Evolutionary conservation across 1,140 invertebrate genomes (phyloP), one percentile per base, ranked within the genome.

Genomic region (Drosophila gunungcola): DNA sequence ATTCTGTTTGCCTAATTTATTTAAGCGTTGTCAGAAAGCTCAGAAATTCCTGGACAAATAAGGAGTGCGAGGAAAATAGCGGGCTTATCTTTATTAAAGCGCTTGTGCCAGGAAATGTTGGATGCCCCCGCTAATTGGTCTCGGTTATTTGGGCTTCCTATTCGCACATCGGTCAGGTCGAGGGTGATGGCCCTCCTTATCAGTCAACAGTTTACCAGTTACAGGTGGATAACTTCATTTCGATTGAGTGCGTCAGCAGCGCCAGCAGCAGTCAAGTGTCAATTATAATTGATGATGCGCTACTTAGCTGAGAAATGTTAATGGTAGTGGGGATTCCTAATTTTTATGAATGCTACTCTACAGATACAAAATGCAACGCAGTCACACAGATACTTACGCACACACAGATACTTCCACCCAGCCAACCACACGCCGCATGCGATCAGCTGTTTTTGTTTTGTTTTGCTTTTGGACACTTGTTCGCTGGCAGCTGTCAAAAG

Each of bases 371-470:
- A 38, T 45, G 38, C 55, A 42, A 2, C 38, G 43, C 16, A 32
- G 5, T 32, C 11, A 55, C 32, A 60, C 41, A 54, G 36, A 55
- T 38, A 69, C 32, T 42, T 12, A 46, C 11, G 39, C 48, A 41
- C 45, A 12, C 45, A 49, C 9, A 64, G 29, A 65, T 38, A 57
- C 25, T 7, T 3, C 12, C 25, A 52, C 25, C 10, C n/a, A n/a
- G 11, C 41, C 34, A 11, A 29, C 10, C 38, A 13, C 3, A 39
- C 13, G 3, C 21, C 13, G 10, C 10, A 4, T 67, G 32, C 45
- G 42, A 89, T 73, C 83, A 86, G 81, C 63, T 88, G 83, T 73
- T 89, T 80, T 83, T 89, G 84, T 89, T 89, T 89, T 89, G 79
- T 67, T 88, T 77, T 80, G 70, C n/a, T 67, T 56, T 80, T 89